A percentile compares a stretch with the other conserved stretches of the same genome.
Conservation (phyloP, 2,113 vertebrate species). For the Cyprinodon variegatus region DNA sequence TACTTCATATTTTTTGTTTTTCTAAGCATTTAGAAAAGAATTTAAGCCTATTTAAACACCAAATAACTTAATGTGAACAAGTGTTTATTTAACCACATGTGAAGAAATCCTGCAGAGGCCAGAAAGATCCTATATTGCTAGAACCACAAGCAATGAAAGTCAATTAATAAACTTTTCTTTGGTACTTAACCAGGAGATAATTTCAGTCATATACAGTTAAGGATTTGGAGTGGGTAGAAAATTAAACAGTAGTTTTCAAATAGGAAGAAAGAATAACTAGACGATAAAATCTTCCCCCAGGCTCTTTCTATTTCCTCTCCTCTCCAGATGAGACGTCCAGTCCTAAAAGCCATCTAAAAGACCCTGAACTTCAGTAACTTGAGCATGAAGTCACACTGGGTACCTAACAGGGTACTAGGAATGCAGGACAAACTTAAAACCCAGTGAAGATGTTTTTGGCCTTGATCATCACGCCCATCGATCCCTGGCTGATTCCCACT, state of each 20-base stretch:
- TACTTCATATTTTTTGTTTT: background rate
- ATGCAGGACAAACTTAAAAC: slow-evolving; percentile 78
- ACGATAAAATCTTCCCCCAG: background rate
- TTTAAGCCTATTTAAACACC: background rate
- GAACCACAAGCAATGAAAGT: background rate
- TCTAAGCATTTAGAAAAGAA: background rate
- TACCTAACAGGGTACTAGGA: slow-evolving; percentile 44
- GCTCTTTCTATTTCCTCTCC: background rate
- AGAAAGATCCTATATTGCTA: background rate
- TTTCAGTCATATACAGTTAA: background rate
- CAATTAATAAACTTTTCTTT: background rate
- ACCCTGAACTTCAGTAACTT: slow-evolving; percentile 27
- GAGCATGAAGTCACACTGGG: slow-evolving; percentile 24
- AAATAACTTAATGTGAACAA: background rate
- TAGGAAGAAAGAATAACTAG: background rate
- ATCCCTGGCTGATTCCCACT: slow-evolving; percentile 83
- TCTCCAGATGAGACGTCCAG: slow-evolving; percentile 7
- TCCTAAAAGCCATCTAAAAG: slow-evolving; percentile 24
- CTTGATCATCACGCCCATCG: slow-evolving; percentile 83
- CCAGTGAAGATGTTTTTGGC: slow-evolving; percentile 88
- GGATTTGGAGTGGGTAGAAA: background rate
- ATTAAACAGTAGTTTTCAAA: background rate
- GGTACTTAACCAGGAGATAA: background rate
- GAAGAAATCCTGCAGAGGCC: background rate
- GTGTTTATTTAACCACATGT: background rate